Evolutionary conservation across 2,797 vertebrate genomes (phyloP), one percentile per base, ranked within the genome.

Genomic region (Zalophus californianus): DNA sequence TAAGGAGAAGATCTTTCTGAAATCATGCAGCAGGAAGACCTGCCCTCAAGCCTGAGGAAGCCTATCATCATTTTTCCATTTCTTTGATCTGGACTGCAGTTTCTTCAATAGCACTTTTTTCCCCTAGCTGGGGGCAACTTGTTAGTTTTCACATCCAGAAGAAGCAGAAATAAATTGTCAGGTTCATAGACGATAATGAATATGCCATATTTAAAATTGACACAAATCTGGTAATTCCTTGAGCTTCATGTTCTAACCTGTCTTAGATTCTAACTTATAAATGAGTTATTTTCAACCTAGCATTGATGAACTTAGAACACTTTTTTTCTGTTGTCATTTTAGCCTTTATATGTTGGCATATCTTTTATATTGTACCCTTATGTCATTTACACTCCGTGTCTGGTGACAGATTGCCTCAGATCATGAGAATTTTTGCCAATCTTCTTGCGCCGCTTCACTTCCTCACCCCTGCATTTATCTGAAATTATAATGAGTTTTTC

Each of bases 401-500:
- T 96, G 77, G 78, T 96, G 97, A 92, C 90, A 91, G 64, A 35
- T 64, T 29, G 90, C 95, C 92, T 98, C 97, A 73, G 88, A 72
- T 77, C 64, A 95, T 15, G 83, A 92, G 89, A 91, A 27, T 60
- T 92, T 97, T 97, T 96, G 91, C 94, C 94, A 54, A 50, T 97
- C 92, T 89, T 97, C 96, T 96, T 97, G 96, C 66, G 92, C 86
- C 92, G 14, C 97, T 95, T 96, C 96, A 93, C 56, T 90, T 90
- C 95, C 86, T 91, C 96, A 96, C 80, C 80, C 79, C 94, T 98
- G 97, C 97, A 70, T 97, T 97, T 97, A 96, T 93, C 97, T 97
- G 97, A 98, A 97, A 97, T 97, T 98, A 97, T 98, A 98, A 98
- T 98, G 96, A 98, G 98, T 98, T 98, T 98, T 97, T 98, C 97